Evolutionary conservation across 2,888 invertebrate species (phyloP).

Genomic region (Chirona hameri): DNA sequence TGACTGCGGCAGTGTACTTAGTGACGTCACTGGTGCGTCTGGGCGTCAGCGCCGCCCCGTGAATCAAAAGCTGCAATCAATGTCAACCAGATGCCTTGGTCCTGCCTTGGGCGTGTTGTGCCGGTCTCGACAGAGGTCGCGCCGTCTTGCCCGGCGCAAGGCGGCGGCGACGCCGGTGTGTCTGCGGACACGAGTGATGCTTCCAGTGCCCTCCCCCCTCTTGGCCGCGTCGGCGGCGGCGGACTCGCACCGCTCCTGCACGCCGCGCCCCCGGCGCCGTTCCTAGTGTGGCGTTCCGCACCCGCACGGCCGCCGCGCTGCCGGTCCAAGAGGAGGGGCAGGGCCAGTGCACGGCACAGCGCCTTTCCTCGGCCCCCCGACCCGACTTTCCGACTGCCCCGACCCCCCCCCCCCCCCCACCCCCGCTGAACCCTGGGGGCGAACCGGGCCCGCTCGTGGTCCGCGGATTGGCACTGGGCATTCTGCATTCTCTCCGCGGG

Average conservation of each 20-base stretch:
- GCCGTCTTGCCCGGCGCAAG: neutral
- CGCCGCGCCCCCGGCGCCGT: neutral
- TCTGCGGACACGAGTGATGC: neutral
- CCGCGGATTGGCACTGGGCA: constrained; percentile 23
- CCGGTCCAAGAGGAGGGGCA: neutral
- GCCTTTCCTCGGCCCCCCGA: neutral
- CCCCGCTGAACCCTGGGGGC: neutral
- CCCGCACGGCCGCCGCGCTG: neutral
- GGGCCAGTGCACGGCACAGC: neutral
- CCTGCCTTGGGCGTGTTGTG: constrained; percentile 5
- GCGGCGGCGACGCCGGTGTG: neutral
- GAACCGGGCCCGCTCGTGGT: neutral
- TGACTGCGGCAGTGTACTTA: neutral
- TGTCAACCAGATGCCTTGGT: neutral
- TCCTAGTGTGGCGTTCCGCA: neutral
- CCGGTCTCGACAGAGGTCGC: neutral
- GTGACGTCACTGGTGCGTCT: neutral
- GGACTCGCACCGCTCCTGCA: neutral
- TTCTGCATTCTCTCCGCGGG: constrained; percentile 6
- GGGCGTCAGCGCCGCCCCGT: neutral
- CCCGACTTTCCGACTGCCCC: neutral
- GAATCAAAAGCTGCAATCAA: neutral
- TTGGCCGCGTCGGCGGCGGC: neutral
- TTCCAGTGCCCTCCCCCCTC: neutral
- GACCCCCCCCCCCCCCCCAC: neutral